Evolutionary conservation across 2,888 invertebrate genomes (phyloP).

Genomic region (Sesamia inferens): DNA sequence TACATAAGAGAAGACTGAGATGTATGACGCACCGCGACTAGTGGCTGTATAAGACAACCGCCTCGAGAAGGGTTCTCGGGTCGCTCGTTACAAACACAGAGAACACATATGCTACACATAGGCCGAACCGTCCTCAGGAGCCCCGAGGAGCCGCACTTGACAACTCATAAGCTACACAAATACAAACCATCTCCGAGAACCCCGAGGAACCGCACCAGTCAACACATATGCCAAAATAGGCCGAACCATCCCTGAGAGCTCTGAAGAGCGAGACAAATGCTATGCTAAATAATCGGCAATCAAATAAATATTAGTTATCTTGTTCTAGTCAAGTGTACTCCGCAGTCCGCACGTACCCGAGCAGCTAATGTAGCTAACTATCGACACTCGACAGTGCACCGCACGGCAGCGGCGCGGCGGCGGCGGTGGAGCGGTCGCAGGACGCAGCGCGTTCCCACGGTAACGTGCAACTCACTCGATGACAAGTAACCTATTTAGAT

Average conservation of each 20-base stretch:
- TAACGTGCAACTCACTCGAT: slow-evolving; percentile 27
- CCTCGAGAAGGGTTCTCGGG: too few species aligned
- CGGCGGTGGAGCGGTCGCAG: neutral
- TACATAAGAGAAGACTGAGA: slow-evolving; percentile 4
- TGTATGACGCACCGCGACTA: slow-evolving; percentile 30
- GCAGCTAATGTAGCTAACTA: neutral
- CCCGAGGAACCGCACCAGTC: neutral
- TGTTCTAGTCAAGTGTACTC: neutral
- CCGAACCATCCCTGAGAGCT: too few species aligned
- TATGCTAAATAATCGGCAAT: neutral
- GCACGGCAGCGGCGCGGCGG: slow-evolving; percentile 2
- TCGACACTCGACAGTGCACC: neutral
- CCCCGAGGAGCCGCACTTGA: too few species aligned
- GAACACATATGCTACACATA: slow-evolving; percentile 5
- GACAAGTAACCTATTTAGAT: slow-evolving; percentile 21
- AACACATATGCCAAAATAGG: slow-evolving; percentile 14
- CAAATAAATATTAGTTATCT: neutral
- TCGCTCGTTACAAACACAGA: too few species aligned
- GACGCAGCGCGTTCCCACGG: slow-evolving; percentile 44
- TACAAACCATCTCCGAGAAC: too few species aligned
- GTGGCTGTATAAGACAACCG: slow-evolving; percentile 63
- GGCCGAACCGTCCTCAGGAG: slow-evolving; percentile 19
- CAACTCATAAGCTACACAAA: slow-evolving; percentile 16
- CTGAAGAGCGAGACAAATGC: too few species aligned
- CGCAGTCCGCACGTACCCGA: neutral